Evolutionary conservation across 2,113 vertebrate genomes (phyloP).

Genomic region (Elanus axillaris): DNA sequence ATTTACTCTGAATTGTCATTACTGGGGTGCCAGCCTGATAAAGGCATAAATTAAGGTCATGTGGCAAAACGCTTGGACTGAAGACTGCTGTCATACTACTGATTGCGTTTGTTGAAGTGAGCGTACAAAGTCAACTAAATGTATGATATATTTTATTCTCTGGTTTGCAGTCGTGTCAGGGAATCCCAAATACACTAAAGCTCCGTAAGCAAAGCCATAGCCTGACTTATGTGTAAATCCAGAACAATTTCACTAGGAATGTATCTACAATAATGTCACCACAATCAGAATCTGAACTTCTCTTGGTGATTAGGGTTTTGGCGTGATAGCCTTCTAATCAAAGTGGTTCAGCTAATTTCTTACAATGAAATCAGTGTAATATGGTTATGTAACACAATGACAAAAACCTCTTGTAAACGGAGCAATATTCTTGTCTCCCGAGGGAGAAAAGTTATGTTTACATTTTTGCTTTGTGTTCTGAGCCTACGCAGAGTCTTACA

Average conservation of each 20-base stretch:
- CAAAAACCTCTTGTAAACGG: background rate
- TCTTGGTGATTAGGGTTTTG: background rate
- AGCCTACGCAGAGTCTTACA: background rate
- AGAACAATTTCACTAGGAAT: background rate
- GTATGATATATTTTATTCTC: background rate
- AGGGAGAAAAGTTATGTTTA: background rate
- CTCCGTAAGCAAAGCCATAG: background rate
- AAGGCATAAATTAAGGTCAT: background rate
- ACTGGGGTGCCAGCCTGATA: background rate
- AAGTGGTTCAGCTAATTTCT: background rate
- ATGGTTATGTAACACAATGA: background rate
- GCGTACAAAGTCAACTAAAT: background rate
- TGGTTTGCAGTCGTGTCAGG: background rate
- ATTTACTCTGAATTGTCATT: background rate
- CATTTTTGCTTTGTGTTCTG: background rate
- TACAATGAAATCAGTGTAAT: background rate
- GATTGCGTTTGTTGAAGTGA: background rate
- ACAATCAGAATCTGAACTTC: background rate
- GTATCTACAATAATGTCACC: background rate
- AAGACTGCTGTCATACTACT: background rate
- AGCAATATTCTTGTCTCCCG: background rate
- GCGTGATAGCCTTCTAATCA: background rate
- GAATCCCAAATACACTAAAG: background rate
- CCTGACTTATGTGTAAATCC: background rate
- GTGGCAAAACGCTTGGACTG: background rate